phyloP scores from a whole-genome alignment of 2,888 invertebrate genomes.

The Caenorhabditis angaria region DNA sequence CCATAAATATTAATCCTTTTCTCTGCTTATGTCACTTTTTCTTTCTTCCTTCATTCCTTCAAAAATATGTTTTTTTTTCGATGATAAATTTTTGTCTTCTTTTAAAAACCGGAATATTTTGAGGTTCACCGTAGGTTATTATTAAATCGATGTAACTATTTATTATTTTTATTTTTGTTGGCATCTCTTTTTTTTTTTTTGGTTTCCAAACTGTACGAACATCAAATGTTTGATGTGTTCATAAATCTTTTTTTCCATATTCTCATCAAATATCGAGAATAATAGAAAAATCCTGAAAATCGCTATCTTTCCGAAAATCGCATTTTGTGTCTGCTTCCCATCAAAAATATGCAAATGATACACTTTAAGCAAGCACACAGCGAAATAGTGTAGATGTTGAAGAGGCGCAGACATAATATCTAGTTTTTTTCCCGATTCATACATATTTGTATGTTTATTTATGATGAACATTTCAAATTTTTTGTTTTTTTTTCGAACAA shows the following conservation, averaged over 20 bases:
- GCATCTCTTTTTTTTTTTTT: too few relatives aligned
- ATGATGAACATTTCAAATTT: too few relatives aligned
- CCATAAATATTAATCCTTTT: too few relatives aligned
- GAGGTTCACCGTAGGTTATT: background rate
- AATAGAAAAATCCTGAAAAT: too few relatives aligned
- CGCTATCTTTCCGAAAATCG: too few relatives aligned
- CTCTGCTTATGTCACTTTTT: too few relatives aligned
- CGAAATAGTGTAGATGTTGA: background rate
- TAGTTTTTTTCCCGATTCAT: background rate
- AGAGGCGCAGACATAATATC: slow-evolving; percentile 2
- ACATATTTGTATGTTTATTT: background rate
- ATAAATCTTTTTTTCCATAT: too few relatives aligned
- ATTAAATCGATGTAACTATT: background rate
- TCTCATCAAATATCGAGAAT: too few relatives aligned
- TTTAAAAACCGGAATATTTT: background rate
- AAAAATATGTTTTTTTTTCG: background rate
- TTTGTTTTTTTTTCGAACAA: background rate
- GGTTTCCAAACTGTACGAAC: too few relatives aligned
- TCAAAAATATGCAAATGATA: background rate
- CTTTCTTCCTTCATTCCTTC: too few relatives aligned
- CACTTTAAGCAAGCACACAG: background rate
- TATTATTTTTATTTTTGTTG: background rate
- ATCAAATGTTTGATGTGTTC: too few relatives aligned
- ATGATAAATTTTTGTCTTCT: background rate
- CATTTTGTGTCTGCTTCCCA: too few relatives aligned